These are phyloP conservation scores for Dryoscopus gambensis DNA, from an alignment of 2,113 vertebrate species.

Conservation along the genomic window DNA sequence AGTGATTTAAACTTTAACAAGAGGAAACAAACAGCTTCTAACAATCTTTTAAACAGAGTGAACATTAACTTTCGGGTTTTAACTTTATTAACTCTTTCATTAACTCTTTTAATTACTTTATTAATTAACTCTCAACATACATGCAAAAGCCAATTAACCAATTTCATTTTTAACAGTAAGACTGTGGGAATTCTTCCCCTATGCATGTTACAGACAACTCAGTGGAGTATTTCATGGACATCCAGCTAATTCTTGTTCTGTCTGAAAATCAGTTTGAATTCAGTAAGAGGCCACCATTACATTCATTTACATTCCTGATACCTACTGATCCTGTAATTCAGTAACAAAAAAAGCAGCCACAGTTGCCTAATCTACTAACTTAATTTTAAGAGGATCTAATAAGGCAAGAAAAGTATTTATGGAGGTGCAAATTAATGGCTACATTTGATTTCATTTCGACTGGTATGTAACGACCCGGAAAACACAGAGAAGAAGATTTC, in stretches of 20 bases:
- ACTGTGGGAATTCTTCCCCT: neutral
- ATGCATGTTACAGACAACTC: neutral
- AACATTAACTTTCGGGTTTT: too few relatives aligned
- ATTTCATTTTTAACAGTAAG: too few relatives aligned
- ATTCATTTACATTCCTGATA: neutral
- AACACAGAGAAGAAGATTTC: neutral
- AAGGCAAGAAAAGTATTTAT: neutral
- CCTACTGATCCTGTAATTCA: neutral
- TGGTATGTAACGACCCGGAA: neutral
- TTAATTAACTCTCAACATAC: too few relatives aligned
- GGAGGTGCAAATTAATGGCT: neutral
- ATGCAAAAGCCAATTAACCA: too few relatives aligned
- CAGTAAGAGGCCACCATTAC: neutral
- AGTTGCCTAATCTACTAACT: neutral
- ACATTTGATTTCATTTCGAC: neutral
- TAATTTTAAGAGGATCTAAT: neutral
- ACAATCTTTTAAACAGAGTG: too few relatives aligned
- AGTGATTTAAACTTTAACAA: too few relatives aligned
- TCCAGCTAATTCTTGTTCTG: neutral
- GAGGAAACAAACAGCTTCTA: too few relatives aligned
- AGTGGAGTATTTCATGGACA: neutral
- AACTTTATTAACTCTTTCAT: too few relatives aligned
- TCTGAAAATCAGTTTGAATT: slow-evolving; percentile 2
- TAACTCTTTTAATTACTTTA: too few relatives aligned
- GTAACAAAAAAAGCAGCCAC: neutral